phyloP scores from a whole-genome alignment of 2,113 vertebrate genomes.

The Cyprinus carpio region DNA sequence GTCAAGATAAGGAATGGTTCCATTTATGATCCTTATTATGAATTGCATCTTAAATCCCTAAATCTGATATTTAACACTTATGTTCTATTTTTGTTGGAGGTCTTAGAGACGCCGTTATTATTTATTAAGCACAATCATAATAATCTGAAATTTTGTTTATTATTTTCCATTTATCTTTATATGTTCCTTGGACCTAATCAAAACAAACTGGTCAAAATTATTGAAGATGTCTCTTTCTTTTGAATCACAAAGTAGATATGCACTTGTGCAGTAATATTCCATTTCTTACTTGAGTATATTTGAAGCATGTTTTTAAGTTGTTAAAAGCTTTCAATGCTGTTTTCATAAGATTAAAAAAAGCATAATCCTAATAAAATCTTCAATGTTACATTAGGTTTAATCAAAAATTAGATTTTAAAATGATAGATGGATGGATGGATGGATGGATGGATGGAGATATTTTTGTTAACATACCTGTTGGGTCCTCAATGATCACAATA shows the following conservation, averaged over 20 bases:
- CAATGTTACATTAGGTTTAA: not conserved
- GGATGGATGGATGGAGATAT: too few species aligned
- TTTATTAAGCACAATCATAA: not conserved
- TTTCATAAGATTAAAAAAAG: not conserved
- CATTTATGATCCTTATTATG: not conserved
- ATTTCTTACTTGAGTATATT: not conserved
- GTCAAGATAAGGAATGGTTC: constrained; percentile 43
- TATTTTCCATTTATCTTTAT: not conserved
- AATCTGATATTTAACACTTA: not conserved
- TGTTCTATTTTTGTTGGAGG: not conserved
- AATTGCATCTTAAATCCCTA: not conserved
- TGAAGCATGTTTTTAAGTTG: not conserved
- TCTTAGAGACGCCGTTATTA: not conserved
- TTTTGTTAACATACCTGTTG: constrained; percentile 78
- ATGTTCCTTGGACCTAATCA: not conserved
- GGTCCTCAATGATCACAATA: constrained; percentile 90
- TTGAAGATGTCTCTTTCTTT: not conserved
- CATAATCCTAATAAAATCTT: not conserved
- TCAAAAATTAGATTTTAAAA: not conserved
- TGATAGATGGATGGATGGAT: too few species aligned
- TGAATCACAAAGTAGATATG: not conserved
- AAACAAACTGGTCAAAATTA: not conserved
- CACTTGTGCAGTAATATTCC: not conserved
- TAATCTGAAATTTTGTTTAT: not conserved
- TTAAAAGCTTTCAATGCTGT: not conserved